Conservation (phyloP, 2,888 invertebrate species). For the Frankliniella fusca region DNA sequence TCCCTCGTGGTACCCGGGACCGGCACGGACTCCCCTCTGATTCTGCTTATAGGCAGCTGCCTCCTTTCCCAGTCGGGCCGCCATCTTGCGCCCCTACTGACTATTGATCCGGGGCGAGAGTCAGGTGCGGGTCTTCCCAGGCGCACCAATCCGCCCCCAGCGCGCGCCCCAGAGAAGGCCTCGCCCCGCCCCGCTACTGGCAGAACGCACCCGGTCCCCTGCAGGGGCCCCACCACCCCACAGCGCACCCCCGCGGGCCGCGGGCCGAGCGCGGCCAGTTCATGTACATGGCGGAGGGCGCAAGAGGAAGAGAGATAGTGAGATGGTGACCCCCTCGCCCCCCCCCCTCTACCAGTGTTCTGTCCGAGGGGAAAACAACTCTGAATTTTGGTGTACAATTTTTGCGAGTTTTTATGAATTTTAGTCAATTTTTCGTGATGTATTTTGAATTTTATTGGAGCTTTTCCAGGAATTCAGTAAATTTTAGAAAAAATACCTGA, state of each 20-base stretch:
- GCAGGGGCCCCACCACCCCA: neutral
- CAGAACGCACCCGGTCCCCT: neutral
- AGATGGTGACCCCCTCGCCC: neutral
- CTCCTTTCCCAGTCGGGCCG: slow-evolving; percentile 7
- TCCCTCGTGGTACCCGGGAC: neutral
- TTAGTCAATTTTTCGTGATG: too few relatives aligned
- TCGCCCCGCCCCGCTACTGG: neutral
- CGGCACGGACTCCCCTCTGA: neutral
- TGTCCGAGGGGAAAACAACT: too few relatives aligned
- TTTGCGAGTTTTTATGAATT: too few relatives aligned
- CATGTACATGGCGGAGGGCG: neutral
- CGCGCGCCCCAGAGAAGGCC: neutral
- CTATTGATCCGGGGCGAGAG: slow-evolving; percentile 10
- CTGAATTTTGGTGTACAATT: too few relatives aligned
- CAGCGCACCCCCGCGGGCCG: neutral
- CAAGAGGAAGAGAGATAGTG: too few relatives aligned
- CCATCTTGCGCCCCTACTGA: neutral
- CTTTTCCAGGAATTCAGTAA: too few relatives aligned
- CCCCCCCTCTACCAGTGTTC: too few relatives aligned
- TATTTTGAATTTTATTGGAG: too few relatives aligned
- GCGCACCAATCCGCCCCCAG: neutral
- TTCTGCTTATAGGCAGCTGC: slow-evolving; percentile 21
- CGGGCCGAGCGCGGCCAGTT: neutral
- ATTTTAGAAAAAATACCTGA: too few relatives aligned
- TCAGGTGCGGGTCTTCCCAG: slow-evolving; percentile 17